These are phyloP conservation scores for Ditylenchus dipsaci DNA, from an alignment of 1,140 invertebrate species.

Conservation along the genomic window DNA sequence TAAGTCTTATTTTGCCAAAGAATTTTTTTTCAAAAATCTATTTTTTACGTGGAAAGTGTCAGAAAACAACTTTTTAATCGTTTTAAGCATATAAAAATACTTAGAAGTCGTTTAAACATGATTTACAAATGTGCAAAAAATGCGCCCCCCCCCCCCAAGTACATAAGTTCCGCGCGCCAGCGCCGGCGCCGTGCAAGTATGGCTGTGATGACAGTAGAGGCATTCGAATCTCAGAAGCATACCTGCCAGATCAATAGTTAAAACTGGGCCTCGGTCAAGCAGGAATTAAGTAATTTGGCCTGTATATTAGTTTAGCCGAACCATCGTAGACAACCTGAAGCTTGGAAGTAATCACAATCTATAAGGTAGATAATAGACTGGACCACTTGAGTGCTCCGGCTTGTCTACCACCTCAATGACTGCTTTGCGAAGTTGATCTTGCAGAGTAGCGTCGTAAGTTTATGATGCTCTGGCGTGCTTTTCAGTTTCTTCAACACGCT, in stretches of 20 bases:
- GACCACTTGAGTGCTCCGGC: neutral
- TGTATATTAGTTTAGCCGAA: constrained; percentile 39
- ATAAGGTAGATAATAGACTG: constrained; percentile 13
- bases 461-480: neutral
- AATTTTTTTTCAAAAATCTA: too few relatives aligned
- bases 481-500: neutral
- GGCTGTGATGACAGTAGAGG: too few relatives aligned
- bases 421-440: neutral
- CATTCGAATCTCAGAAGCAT: constrained; percentile 29
- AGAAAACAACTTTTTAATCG: too few relatives aligned
- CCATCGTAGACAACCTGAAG: constrained; percentile 59
- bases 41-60: too few relatives aligned
- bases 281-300: constrained; percentile 55
- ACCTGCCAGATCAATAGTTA: constrained; percentile 29
- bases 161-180: too few relatives aligned
- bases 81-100: too few relatives aligned
- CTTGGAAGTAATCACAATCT: constrained; percentile 47
- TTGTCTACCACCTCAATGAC: constrained; percentile 4
- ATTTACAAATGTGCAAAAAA: too few relatives aligned
- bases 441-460: neutral
- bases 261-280: constrained; percentile 29
- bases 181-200: too few relatives aligned
- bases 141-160: too few relatives aligned
- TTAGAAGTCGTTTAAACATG: too few relatives aligned
- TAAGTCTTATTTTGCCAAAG: too few relatives aligned